These are phyloP conservation scores for Calameuta pallipes DNA, from an alignment of 2,888 invertebrate genomes.

Conservation along the genomic window DNA sequence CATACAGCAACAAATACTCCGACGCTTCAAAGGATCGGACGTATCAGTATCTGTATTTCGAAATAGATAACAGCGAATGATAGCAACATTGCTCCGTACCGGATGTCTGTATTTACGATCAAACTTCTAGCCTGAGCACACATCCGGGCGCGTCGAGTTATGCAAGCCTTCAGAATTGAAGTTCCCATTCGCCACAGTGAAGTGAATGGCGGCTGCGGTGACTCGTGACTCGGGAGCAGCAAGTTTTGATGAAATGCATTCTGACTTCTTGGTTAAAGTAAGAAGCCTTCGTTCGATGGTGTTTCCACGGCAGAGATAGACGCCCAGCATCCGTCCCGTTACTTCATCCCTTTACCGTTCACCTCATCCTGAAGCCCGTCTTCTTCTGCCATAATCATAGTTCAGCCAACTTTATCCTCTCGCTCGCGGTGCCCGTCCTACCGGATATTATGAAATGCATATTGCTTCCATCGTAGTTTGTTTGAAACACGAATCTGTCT, in stretches of 20 bases:
- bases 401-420: constrained; percentile 39
- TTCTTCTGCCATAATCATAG: constrained; percentile 40
- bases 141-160: constrained; percentile 9
- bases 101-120: too few species aligned
- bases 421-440: constrained; percentile 14
- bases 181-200: constrained; percentile 29
- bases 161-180: constrained; percentile 27
- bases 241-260: constrained; percentile 54
- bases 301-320: constrained; percentile 3
- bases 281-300: constrained; percentile 29
- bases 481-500: constrained; percentile 28
- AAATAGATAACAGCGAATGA: too few species aligned
- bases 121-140: too few species aligned
- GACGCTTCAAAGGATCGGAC: too few species aligned
- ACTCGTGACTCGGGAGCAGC: constrained; percentile 33
- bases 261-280: constrained; percentile 13
- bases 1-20: too few species aligned
- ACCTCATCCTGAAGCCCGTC: constrained; percentile 3
- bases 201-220: constrained; percentile 14
- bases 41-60: too few species aligned
- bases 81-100: too few species aligned
- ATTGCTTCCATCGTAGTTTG: constrained; percentile 39
- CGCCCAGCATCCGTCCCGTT: not conserved
- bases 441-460: constrained; percentile 39
- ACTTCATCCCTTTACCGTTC: constrained; percentile 19